These are phyloP conservation scores for Eubasilissa splendida DNA, from an alignment of 2,888 invertebrate species.

Conservation along the genomic window DNA sequence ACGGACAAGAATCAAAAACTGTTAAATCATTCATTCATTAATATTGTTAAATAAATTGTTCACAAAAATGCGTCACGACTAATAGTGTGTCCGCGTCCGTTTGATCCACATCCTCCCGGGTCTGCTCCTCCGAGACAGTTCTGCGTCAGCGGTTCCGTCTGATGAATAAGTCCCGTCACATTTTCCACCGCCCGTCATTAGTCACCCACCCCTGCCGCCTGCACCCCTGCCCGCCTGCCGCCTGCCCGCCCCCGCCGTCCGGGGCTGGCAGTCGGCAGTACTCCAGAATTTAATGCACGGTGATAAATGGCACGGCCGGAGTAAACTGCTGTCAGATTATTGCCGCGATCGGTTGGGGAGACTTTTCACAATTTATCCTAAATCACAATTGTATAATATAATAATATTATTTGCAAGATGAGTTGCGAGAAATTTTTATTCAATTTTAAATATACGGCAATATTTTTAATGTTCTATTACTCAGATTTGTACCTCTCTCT, in stretches of 20 bases:
- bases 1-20: too few relatives aligned
- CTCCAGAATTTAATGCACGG: constrained; percentile 22
- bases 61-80: too few relatives aligned
- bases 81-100: background rate
- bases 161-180: constrained; percentile 54
- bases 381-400: too few relatives aligned
- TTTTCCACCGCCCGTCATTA: constrained; percentile 52
- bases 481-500: too few relatives aligned
- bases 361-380: constrained; percentile 50
- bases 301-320: constrained; percentile 25
- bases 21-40: too few relatives aligned
- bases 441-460: too few relatives aligned
- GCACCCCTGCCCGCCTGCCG: background rate
- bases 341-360: background rate
- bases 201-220: constrained; percentile 35
- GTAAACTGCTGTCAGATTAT: constrained; percentile 28
- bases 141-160: constrained; percentile 48
- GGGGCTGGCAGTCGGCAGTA: constrained; percentile 5
- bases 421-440: too few relatives aligned
- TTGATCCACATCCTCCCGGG: background rate
- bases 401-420: too few relatives aligned
- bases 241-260: background rate
- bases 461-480: too few relatives aligned
- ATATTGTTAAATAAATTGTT: too few relatives aligned
- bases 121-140: background rate